Conservation (phyloP, 2,113 vertebrate genomes). For the Zapornia atra region DNA sequence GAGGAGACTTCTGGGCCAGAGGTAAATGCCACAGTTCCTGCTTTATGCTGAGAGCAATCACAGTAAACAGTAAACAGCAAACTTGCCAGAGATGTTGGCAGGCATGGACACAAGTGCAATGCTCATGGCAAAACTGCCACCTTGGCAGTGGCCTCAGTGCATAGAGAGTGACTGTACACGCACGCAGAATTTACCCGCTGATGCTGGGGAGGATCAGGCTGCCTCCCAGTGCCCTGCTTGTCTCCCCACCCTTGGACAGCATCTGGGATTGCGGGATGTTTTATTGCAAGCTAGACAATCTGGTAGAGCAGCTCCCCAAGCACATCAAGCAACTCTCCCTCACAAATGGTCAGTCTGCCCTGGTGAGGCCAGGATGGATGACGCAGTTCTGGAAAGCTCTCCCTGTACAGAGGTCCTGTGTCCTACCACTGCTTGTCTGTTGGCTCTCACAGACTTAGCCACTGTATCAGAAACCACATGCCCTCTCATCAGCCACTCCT, state of each 20-base stretch:
- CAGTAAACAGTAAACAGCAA: not conserved
- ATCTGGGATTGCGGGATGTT: not conserved
- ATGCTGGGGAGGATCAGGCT: not conserved
- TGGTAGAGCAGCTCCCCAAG: rapidly evolving
- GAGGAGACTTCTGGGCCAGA: conserved; percentile 1
- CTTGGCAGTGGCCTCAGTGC: rapidly evolving
- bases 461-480: not conserved
- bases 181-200: rapidly evolving
- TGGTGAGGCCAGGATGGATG: not conserved
- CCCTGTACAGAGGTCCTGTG: not conserved
- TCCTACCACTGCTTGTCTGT: not conserved
- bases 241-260: not conserved
- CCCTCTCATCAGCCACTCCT: not conserved
- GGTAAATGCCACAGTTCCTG: not conserved
- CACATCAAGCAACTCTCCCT: rapidly evolving
- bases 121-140: rapidly evolving
- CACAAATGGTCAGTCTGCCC: not conserved
- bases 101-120: rapidly evolving
- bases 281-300: not conserved
- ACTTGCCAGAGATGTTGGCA: not conserved
- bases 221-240: rapidly evolving
- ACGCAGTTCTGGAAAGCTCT: not conserved
- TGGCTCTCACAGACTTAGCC: not conserved
- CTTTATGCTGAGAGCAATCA: not conserved
- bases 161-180: rapidly evolving